Conservation (phyloP, 1,140 invertebrate genomes). For the Saccostrea echinata region DNA sequence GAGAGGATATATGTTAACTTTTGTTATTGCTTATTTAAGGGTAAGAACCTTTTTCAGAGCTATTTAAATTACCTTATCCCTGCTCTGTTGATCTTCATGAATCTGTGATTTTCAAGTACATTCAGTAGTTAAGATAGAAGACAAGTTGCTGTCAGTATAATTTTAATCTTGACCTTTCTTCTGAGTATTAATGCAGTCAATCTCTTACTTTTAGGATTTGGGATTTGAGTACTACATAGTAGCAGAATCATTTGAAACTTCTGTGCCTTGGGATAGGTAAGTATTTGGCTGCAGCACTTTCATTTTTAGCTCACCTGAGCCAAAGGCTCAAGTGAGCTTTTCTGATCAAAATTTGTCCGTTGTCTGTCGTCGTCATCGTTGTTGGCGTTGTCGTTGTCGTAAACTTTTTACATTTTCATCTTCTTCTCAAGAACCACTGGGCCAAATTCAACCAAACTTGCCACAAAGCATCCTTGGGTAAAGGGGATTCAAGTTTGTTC, state of each 20-base stretch:
- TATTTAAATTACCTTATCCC: background rate
- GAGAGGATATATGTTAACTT: slow-evolving; percentile 96
- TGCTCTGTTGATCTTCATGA: background rate
- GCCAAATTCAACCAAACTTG: too few relatives aligned
- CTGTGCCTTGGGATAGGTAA: slow-evolving; percentile 93
- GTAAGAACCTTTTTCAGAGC: slow-evolving; percentile 75
- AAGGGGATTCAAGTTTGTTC: too few relatives aligned
- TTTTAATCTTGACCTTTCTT: background rate
- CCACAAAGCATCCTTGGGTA: too few relatives aligned
- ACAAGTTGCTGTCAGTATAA: background rate
- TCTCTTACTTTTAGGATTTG: slow-evolving; percentile 86
- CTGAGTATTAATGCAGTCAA: background rate
- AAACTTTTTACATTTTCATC: too few relatives aligned
- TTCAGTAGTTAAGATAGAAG: background rate
- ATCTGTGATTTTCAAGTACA: background rate
- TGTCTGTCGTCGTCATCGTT: too few relatives aligned
- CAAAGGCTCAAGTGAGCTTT: too few relatives aligned
- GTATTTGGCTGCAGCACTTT: background rate
- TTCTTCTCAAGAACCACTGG: too few relatives aligned
- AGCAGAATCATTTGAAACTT: slow-evolving; percentile 98
- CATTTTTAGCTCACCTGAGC: too few relatives aligned
- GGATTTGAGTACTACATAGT: slow-evolving; percentile 93
- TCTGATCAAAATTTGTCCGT: too few relatives aligned
- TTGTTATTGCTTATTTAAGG: slow-evolving; percentile 98
- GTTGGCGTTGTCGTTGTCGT: too few relatives aligned